Conservation (phyloP, 2,797 vertebrate species). For the Halcyon badia region DNA sequence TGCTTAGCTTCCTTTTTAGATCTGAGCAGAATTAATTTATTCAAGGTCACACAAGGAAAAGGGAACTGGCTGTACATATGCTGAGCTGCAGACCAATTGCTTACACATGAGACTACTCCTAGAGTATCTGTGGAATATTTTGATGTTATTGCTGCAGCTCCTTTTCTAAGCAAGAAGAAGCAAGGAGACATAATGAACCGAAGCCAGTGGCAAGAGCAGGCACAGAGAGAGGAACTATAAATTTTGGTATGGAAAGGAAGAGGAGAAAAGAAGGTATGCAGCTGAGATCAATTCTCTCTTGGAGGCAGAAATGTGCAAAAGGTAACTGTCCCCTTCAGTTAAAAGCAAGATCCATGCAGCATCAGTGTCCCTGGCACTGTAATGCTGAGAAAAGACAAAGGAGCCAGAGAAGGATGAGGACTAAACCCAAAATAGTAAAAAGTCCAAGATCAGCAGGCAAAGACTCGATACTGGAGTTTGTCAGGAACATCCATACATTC, state of each 20-base stretch:
- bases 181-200: neutral
- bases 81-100: neutral
- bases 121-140: neutral
- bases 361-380: neutral
- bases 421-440: neutral
- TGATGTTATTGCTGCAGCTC: neutral
- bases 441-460: neutral
- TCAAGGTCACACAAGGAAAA: neutral
- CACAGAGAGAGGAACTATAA: neutral
- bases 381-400: neutral
- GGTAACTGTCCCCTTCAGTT: neutral
- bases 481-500: neutral
- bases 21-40: conserved; percentile 7
- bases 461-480: neutral
- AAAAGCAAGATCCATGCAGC: neutral
- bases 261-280: neutral
- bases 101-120: neutral
- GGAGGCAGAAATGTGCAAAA: neutral
- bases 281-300: neutral
- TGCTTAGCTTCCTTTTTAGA: neutral
- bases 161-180: neutral
- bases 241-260: neutral
- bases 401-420: neutral
- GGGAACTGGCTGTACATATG: neutral
- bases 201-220: neutral